Evolutionary conservation across 1,140 invertebrate genomes (phyloP).

Genomic region (Theocolax elegans): DNA sequence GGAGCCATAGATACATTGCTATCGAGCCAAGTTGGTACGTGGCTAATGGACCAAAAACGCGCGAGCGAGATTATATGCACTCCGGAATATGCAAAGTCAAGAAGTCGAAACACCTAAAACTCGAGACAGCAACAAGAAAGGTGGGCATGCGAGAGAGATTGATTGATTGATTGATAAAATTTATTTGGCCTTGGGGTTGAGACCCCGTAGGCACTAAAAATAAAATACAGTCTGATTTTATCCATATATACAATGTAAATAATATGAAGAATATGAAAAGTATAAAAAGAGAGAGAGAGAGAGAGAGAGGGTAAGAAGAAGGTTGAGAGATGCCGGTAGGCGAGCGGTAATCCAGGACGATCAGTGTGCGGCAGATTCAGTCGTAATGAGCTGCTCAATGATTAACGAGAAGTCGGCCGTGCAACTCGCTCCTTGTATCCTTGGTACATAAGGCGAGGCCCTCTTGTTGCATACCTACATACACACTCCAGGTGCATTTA

Average conservation of each 20-base stretch:
- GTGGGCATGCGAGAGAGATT: too few relatives aligned
- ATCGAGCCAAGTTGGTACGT: background rate
- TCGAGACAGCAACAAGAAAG: background rate
- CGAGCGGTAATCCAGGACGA: constrained; percentile 63
- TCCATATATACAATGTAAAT: too few relatives aligned
- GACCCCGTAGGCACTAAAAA: too few relatives aligned
- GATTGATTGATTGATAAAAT: too few relatives aligned
- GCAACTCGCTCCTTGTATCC: constrained; percentile 39
- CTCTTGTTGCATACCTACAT: too few relatives aligned
- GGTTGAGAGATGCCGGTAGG: constrained; percentile 50
- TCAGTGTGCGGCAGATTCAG: constrained; percentile 63
- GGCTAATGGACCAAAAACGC: constrained; percentile 14
- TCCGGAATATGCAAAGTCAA: background rate
- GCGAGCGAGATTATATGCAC: background rate
- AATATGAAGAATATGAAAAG: too few relatives aligned
- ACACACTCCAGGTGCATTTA: constrained; percentile 47
- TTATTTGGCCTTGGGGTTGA: too few relatives aligned
- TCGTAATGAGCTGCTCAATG: constrained; percentile 65
- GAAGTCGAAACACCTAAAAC: constrained; percentile 12
- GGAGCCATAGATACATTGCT: background rate
- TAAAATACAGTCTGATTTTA: too few relatives aligned
- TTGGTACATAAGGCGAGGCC: too few relatives aligned
- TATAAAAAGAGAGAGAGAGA: too few relatives aligned
- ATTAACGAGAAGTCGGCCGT: constrained; percentile 51
- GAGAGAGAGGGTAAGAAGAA: constrained; percentile 30